Evolutionary conservation across 2,113 vertebrate genomes (phyloP).

Genomic region (Myotis davidii): DNA sequence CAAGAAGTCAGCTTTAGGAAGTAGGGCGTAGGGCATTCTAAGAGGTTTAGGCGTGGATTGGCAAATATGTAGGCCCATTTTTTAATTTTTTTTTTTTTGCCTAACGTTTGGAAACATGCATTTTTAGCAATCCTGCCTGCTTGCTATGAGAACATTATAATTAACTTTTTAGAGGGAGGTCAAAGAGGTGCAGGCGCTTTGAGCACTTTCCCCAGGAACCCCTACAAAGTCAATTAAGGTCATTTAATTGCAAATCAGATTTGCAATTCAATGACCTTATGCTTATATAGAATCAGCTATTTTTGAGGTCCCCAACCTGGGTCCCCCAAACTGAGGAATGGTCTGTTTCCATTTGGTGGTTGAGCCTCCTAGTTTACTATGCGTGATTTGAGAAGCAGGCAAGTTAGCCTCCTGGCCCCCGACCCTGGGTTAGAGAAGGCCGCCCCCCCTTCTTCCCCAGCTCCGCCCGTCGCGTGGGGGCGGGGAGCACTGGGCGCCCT

Average conservation of each 20-base stretch:
- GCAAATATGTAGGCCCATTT: slow-evolving; percentile 61
- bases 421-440: neutral
- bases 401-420: neutral
- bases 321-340: neutral
- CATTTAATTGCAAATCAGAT: slow-evolving; percentile 68
- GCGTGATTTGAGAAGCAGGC: slow-evolving; percentile 28
- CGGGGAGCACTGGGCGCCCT: slow-evolving; percentile 69
- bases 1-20: slow-evolving; percentile 46
- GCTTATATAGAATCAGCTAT: slow-evolving; percentile 40
- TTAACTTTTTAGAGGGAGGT: slow-evolving; percentile 65
- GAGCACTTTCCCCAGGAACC: slow-evolving; percentile 49
- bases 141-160: slow-evolving; percentile 41
- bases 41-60: slow-evolving; percentile 56
- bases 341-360: slow-evolving; percentile 20
- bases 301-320: slow-evolving; percentile 6
- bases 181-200: slow-evolving; percentile 47
- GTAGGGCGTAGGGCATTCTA: slow-evolving; percentile 29
- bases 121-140: slow-evolving; percentile 11
- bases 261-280: neutral
- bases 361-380: neutral
- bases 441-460: neutral
- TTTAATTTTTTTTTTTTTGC: neutral
- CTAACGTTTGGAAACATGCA: neutral
- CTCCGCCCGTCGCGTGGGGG: slow-evolving; percentile 71
- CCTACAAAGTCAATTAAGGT: slow-evolving; percentile 77